A percentile compares a stretch with the other conserved stretches of the same genome.
Conservation (phyloP, 1,140 invertebrate species). For the Oryctes rhinoceros region DNA sequence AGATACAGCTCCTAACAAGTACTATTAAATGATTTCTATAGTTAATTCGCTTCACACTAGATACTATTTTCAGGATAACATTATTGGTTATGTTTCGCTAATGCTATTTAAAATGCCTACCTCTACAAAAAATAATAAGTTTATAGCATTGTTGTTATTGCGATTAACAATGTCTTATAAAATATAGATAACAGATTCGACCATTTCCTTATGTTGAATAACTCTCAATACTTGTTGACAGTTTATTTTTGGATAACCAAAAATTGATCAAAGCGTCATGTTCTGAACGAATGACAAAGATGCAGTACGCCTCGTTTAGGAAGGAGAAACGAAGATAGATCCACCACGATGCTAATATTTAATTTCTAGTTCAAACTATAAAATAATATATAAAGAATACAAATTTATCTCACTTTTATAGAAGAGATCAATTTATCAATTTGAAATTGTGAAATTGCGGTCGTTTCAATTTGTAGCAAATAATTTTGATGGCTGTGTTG, state of each 20-base stretch:
- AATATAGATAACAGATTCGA: not conserved
- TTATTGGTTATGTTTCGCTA: conserved; percentile 21
- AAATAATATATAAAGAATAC: too few relatives aligned
- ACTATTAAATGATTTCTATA: not conserved
- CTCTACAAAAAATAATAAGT: not conserved
- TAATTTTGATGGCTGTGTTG: too few relatives aligned
- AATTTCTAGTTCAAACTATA: too few relatives aligned
- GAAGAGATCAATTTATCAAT: too few relatives aligned
- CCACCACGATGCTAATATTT: not conserved
- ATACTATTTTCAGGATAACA: not conserved
- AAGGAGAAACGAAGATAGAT: too few relatives aligned
- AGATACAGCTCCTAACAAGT: conserved; percentile 27
- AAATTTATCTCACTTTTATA: too few relatives aligned
- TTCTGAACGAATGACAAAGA: not conserved
- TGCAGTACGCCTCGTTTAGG: not conserved
- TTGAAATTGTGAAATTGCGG: too few relatives aligned
- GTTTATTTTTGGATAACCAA: conserved; percentile 36
- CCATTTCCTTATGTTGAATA: conserved; percentile 7
- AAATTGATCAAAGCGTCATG: conserved; percentile 36
- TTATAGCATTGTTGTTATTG: not conserved
- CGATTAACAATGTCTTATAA: not conserved
- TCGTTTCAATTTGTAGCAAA: too few relatives aligned
- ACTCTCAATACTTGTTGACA: conserved; percentile 30
- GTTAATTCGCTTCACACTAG: not conserved
- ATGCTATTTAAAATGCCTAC: conserved; percentile 9